Percentiles rank a stretch among this genome's conserved stretches.
These are phyloP conservation scores for Clupea harengus DNA, from an alignment of 2,113 vertebrate species.

Conservation along the genomic window DNA sequence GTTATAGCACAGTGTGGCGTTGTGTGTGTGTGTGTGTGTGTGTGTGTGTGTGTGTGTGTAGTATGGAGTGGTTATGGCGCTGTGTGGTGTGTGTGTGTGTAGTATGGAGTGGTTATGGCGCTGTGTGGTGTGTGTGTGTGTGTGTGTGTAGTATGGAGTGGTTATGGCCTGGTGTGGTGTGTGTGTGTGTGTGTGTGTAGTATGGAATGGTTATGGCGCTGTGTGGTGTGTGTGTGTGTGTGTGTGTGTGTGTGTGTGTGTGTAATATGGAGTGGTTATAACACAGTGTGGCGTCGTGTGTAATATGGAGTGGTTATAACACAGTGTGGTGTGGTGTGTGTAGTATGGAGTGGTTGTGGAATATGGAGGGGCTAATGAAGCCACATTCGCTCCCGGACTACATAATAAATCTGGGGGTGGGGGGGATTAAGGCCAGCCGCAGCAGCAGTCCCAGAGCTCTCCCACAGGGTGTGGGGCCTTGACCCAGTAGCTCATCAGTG, in stretches of 20 bases:
- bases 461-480: constrained; percentile 28
- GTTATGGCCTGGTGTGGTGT: not conserved
- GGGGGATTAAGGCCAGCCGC: not conserved
- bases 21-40: not conserved
- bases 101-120: not conserved
- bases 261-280: not conserved
- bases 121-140: not conserved
- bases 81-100: not conserved
- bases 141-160: not conserved
- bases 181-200: not conserved
- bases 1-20: not conserved
- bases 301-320: not conserved
- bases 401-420: constrained; percentile 13
- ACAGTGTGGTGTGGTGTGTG: not conserved
- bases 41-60: not conserved
- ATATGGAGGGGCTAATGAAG: constrained; percentile 30
- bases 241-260: constrained; percentile 21
- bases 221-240: not conserved
- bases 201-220: too few species aligned
- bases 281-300: not conserved
- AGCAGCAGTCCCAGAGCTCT: constrained; percentile 22
- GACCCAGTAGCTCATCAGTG: constrained; percentile 42
- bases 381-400: constrained; percentile 29
- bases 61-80: not conserved
- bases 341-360: not conserved